Evolutionary conservation across 1,140 invertebrate species (phyloP).

Genomic region (Stratiolaelaps scimitus): DNA sequence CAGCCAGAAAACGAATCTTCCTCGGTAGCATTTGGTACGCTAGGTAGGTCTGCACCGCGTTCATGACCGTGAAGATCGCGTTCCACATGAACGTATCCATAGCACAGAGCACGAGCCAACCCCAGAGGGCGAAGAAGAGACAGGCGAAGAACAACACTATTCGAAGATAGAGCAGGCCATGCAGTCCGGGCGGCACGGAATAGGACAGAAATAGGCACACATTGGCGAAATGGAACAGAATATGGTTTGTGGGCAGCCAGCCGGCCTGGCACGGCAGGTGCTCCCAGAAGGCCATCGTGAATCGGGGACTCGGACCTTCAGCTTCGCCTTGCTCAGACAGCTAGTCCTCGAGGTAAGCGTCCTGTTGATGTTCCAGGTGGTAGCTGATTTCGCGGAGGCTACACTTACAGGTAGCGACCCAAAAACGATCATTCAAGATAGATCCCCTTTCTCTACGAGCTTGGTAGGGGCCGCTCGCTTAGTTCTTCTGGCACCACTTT

Average conservation of each 20-base stretch:
- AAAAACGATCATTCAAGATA: too few relatives aligned
- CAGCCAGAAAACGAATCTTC: background rate
- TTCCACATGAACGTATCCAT: slow-evolving; percentile 75
- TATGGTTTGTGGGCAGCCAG: slow-evolving; percentile 14
- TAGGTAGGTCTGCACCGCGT: slow-evolving; percentile 52
- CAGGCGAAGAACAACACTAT: slow-evolving; percentile 60
- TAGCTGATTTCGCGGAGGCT: too few relatives aligned
- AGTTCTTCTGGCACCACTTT: too few relatives aligned
- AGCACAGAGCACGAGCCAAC: slow-evolving; percentile 67
- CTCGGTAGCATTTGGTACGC: slow-evolving; percentile 20
- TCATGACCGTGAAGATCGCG: slow-evolving; percentile 62
- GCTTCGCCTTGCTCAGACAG: too few relatives aligned
- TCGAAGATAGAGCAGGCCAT: slow-evolving; percentile 62
- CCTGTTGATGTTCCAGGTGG: too few relatives aligned
- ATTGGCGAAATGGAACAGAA: slow-evolving; percentile 55
- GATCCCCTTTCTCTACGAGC: too few relatives aligned
- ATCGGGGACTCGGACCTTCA: too few relatives aligned
- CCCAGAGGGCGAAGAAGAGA: slow-evolving; percentile 63
- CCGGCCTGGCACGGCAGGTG: slow-evolving; percentile 11
- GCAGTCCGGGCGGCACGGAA: slow-evolving; percentile 60
- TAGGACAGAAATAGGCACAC: slow-evolving; percentile 65
- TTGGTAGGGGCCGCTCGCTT: too few relatives aligned
- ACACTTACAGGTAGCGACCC: too few relatives aligned
- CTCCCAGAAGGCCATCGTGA: slow-evolving; percentile 2
- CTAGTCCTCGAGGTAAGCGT: too few relatives aligned